A percentile compares a stretch with the other conserved stretches of the same genome.
phyloP scores from a whole-genome alignment of 1,140 invertebrate species.

The Yoshiicerus persimilis region DNA sequence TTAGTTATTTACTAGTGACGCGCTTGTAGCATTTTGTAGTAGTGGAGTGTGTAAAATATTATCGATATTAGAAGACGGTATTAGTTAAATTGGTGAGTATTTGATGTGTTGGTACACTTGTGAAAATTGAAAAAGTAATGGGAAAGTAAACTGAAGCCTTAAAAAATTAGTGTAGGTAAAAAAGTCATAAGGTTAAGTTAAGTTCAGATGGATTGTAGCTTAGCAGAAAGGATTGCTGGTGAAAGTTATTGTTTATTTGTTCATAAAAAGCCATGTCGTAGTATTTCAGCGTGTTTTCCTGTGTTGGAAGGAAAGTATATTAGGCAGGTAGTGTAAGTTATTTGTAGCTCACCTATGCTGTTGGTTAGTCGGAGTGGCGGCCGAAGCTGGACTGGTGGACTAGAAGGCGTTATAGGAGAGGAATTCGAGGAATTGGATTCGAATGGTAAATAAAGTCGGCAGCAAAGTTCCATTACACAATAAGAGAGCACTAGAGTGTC shows the following conservation, averaged over 20 bases:
- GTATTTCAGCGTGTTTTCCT: not conserved
- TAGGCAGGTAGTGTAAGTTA: not conserved
- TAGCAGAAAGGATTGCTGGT: not conserved
- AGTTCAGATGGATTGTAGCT: not conserved
- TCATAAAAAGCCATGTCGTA: not conserved
- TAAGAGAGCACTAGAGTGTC: not conserved
- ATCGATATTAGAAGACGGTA: not conserved
- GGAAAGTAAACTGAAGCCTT: not conserved
- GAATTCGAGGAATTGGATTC: not conserved
- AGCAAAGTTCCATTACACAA: not conserved
- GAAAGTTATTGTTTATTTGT: slow-evolving; percentile 21
- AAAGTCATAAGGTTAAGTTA: not conserved
- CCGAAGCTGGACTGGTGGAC: too few relatives aligned
- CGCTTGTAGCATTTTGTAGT: too few relatives aligned
- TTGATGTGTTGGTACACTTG: not conserved
- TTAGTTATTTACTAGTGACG: too few relatives aligned
- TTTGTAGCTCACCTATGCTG: not conserved
- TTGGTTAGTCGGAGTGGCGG: not conserved
- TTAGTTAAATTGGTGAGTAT: not conserved
- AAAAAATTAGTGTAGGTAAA: not conserved
- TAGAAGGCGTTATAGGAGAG: not conserved
- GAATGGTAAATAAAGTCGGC: not conserved
- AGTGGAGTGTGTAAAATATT: not conserved
- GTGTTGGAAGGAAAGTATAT: not conserved
- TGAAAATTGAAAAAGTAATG: not conserved